Evolutionary conservation across 2,113 vertebrate species (phyloP), one percentile per base, ranked within the genome.

Genomic region (Coturnix japonica): DNA sequence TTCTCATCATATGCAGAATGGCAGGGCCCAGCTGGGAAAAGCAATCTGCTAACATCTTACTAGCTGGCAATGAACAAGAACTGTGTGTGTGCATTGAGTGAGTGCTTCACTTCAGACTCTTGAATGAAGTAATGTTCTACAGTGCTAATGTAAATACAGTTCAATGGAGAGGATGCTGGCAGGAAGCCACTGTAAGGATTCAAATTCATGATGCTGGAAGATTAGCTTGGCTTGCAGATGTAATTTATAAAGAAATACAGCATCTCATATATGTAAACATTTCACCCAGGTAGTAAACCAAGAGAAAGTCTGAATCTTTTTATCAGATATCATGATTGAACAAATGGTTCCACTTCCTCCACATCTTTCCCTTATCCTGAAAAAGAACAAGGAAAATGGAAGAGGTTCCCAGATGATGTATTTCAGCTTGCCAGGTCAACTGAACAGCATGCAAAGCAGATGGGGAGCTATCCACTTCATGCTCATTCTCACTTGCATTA

Each of bases 91-190:
- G 2, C 60, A 93, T 46, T 47, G 28, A 93, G 28, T 13, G 31
- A 60, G 64, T 51, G 85, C 83, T 94, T 96, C 86, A 78, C 20
- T 89, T 87, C 91, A 84, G 88, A 44, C 59, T 74, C 84, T 93
- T 82, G 87, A 44, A 72, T 83, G 75, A 96, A 87, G 71, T 84
- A 78, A 96, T 80, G 73, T 37, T 91, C 91, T 91, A 85, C 57
- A 93, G 44, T 69, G 73, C 70, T 96, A 93, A 88, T 92, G 95
- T 96, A 94, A 95, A 76, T 64, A 95, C 20, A 89, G 70, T 81
- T 94, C 89, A 85, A 25, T 94, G 76, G 81, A 91, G 81, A 73
- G 37, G 63, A 70, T 92, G 59, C 80, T 96, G 91, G 57, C 80
- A 89, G 74, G 14, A 93, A 93, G 69, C 86, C 84, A 90, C 49